Conservation (phyloP, 2,797 vertebrate genomes). For the Scolopax bukidnonensis region DNA sequence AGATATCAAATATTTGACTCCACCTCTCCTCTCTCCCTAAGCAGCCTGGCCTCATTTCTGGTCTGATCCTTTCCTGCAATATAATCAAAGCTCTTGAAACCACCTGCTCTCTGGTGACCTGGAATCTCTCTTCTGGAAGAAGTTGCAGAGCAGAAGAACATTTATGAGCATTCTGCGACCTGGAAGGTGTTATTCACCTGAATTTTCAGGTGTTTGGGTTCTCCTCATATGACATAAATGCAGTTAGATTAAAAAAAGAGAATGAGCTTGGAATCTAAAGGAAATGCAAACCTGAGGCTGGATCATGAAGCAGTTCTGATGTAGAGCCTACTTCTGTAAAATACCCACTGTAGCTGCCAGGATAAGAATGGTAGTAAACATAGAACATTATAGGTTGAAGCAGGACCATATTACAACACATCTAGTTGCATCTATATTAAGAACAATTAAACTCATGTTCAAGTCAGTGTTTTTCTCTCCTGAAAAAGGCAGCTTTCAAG, state of each 20-base stretch:
- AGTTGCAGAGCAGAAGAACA: not conserved
- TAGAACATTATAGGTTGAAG: not conserved
- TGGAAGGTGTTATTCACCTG: not conserved
- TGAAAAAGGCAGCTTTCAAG: not conserved
- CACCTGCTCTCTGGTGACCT: not conserved
- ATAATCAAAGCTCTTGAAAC: constrained; percentile 33
- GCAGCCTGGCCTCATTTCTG: constrained; percentile 41
- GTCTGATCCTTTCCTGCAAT: not conserved
- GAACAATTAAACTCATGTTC: not conserved
- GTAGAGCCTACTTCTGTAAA: not conserved
- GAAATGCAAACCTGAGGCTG: not conserved
- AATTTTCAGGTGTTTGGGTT: not conserved
- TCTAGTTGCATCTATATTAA: not conserved
- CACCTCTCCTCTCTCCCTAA: not conserved
- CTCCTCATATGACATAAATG: not conserved
- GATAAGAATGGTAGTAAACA: not conserved
- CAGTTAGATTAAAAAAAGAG: not conserved
- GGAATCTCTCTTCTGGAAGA: not conserved
- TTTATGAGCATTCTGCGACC: not conserved
- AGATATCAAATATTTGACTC: not conserved
- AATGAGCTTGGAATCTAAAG: not conserved
- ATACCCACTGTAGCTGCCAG: not conserved
- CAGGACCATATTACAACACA: not conserved
- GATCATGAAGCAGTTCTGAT: not conserved
- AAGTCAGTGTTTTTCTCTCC: not conserved